Evolutionary conservation across 2,113 vertebrate species (phyloP), one percentile per base, ranked within the genome.

Genomic region (Macaca mulatta): DNA sequence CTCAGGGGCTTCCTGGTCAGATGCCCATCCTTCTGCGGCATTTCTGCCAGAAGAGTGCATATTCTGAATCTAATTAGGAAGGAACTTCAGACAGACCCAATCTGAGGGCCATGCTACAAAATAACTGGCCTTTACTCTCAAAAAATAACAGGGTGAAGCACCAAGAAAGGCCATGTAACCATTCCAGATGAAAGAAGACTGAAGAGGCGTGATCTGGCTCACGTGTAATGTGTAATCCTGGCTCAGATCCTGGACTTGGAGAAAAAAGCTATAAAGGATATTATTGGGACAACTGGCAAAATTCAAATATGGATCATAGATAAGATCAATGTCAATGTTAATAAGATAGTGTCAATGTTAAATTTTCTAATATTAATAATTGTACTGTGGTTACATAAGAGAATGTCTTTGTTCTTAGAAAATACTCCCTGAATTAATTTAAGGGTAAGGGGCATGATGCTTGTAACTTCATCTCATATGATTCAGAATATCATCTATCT

Each of bases 41-140:
- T 81, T 81, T 88, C 57, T 85, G 77, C 75, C 50, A 0, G 61
- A 64, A 57, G 74, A 79, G 23, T 78, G 32, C 5, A 8, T 50
- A 57, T 72, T 18, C 45, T 95, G 52, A 81, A 78, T 89, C 22
- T 89, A 74, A 69, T 95, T 57, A 67, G 69, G 25, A 89, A 96
- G 80, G 88, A 85, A 89, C 13, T 72, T 38, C 20, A 79, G 55
- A 89, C 25, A 90, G 83, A 84, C 8, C 4, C n/a, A 75, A 52
- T 72, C 10, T 77, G 61, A 92, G 22, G 25, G 17, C 25, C 45
- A 59, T 20, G 59, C n/a, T 77, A 61, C 50, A 84, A 79, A 90
- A 57, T 52, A 93, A 69, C 52, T 50, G 38, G 17, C 2, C 45
- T 90, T 5, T 67, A 23, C 9, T n/a, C 11, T 70, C 64, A 78